Conservation (phyloP, 2,888 invertebrate genomes). For the Phaonia tiefii region DNA sequence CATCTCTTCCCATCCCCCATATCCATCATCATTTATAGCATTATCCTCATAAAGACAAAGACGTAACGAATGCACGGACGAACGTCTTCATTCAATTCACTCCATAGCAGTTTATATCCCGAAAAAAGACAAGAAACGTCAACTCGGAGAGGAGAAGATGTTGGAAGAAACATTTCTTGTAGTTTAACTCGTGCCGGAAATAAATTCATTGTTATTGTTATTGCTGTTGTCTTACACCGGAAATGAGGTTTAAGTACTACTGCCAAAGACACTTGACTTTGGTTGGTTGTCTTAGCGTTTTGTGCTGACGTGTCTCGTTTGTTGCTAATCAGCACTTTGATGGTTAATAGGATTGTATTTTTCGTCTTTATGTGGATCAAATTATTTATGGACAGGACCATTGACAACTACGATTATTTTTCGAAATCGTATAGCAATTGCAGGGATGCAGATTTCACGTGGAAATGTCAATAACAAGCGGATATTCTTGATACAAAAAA, state of each 20-base stretch:
- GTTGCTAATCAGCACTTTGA: not conserved
- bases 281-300: not conserved
- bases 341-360: not conserved
- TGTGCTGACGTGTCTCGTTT: not conserved
- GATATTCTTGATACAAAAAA: too few relatives aligned
- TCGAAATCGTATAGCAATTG: too few relatives aligned
- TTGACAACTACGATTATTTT: too few relatives aligned
- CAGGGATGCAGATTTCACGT: too few relatives aligned
- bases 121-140: slow-evolving; percentile 5
- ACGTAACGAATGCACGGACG: too few relatives aligned
- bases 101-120: slow-evolving; percentile 27
- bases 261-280: not conserved
- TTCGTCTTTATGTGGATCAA: not conserved
- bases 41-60: slow-evolving; percentile 25
- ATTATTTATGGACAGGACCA: too few relatives aligned
- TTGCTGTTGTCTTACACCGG: slow-evolving; percentile 22
- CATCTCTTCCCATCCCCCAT: slow-evolving; percentile 23
- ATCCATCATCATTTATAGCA: slow-evolving; percentile 30
- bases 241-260: slow-evolving; percentile 37
- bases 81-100: slow-evolving; percentile 16
- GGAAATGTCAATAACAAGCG: too few relatives aligned
- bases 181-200: slow-evolving; percentile 24
- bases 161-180: not conserved
- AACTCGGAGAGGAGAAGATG: slow-evolving; percentile 5
- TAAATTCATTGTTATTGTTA: slow-evolving; percentile 36